A percentile compares a stretch with the other conserved stretches of the same genome.
phyloP scores from a whole-genome alignment of 2,888 invertebrate species.

The Odontocerum albicorne region DNA sequence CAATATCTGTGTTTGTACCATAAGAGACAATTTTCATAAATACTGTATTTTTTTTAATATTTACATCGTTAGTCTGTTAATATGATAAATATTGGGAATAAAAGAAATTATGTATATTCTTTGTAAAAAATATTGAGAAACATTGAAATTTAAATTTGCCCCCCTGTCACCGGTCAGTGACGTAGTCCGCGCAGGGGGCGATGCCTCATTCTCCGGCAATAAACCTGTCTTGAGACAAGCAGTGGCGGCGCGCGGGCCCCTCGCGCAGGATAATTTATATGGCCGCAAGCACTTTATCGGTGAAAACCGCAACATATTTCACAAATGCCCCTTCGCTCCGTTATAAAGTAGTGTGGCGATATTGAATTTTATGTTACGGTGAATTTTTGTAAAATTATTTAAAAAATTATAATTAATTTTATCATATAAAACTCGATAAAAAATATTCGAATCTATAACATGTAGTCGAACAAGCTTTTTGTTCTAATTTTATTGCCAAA shows the following conservation, averaged over 20 bases:
- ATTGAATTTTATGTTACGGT: conserved; percentile 15
- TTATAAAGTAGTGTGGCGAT: conserved; percentile 1
- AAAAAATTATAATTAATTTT: too few relatives aligned
- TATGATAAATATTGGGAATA: too few relatives aligned
- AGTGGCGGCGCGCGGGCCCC: conserved; percentile 24
- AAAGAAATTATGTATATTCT: too few relatives aligned
- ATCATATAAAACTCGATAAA: too few relatives aligned
- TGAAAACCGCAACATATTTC: conserved; percentile 16
- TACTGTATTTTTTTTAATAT: too few relatives aligned
- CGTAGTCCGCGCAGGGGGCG: conserved; percentile 23
- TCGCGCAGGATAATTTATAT: conserved; percentile 19
- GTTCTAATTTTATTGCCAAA: not conserved
- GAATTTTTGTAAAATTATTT: too few relatives aligned
- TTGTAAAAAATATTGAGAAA: too few relatives aligned
- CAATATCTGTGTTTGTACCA: too few relatives aligned
- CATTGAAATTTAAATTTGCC: too few relatives aligned
- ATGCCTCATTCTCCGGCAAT: conserved; percentile 39
- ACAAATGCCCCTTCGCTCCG: conserved; percentile 2
- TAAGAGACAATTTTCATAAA: too few relatives aligned
- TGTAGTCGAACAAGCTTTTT: not conserved
- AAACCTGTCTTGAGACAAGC: conserved; percentile 41
- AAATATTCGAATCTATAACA: too few relatives aligned
- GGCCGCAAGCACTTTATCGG: conserved; percentile 23
- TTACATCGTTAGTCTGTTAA: too few relatives aligned
- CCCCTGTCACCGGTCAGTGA: conserved; percentile 24